Evolutionary conservation across 1,140 invertebrate species (phyloP).

Genomic region (Drosophila busckii): DNA sequence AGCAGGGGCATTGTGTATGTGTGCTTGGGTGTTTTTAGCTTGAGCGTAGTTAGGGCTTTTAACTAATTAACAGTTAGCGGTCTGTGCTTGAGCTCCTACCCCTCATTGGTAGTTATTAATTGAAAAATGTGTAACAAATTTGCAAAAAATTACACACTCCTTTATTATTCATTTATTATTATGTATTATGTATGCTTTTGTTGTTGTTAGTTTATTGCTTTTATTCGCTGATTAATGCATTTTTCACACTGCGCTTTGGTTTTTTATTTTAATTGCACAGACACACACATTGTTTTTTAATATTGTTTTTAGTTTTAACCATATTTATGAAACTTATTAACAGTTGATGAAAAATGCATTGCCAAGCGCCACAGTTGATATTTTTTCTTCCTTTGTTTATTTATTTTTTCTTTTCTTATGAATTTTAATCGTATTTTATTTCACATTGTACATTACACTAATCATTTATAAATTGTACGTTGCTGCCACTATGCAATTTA

Average conservation of each 20-base stretch:
- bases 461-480: conserved; percentile 75
- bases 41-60: conserved; percentile 67
- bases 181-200: too few species aligned
- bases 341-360: conserved; percentile 68
- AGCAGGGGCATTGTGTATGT: conserved; percentile 15
- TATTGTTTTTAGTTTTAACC: conserved; percentile 10
- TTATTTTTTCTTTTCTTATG: conserved; percentile 47
- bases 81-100: conserved; percentile 22
- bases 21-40: conserved; percentile 27
- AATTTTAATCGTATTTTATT: conserved; percentile 72
- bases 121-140: conserved; percentile 68
- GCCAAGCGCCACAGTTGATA: conserved; percentile 35
- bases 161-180: conserved; percentile 72
- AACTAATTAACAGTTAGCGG: conserved; percentile 77
- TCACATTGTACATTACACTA: conserved; percentile 68
- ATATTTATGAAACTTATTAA: conserved; percentile 27
- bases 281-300: conserved; percentile 49
- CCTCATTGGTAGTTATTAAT: conserved; percentile 57
- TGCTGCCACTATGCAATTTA: conserved; percentile 68
- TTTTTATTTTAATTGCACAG: conserved; percentile 59
- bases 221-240: conserved; percentile 67
- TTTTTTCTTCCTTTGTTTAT: conserved; percentile 38
- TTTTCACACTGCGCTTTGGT: conserved; percentile 64
- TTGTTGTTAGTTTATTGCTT: conserved; percentile 21
- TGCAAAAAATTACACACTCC: conserved; percentile 27